phyloP scores from a whole-genome alignment of 2,888 invertebrate species.

The Acleris literana region DNA sequence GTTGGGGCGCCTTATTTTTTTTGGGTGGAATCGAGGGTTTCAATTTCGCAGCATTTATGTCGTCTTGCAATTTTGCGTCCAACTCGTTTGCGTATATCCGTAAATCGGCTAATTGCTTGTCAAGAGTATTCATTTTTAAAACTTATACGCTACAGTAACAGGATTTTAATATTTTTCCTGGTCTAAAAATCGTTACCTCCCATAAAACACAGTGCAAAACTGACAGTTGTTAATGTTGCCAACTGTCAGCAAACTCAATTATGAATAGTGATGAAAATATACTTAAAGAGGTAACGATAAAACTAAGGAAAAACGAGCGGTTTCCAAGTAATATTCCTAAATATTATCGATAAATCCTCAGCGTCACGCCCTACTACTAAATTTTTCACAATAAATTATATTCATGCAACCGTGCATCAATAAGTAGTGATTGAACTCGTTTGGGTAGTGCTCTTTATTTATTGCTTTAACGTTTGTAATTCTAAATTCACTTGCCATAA shows the following conservation, averaged over 20 bases:
- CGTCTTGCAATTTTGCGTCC: slow-evolving; percentile 78
- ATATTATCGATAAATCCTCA: too few relatives aligned
- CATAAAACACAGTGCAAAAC: slow-evolving; percentile 34
- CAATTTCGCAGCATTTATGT: slow-evolving; percentile 74
- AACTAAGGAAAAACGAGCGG: too few relatives aligned
- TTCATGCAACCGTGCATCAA: too few relatives aligned
- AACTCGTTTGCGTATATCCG: slow-evolving; percentile 78
- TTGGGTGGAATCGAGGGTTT: slow-evolving; percentile 79
- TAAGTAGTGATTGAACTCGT: too few relatives aligned
- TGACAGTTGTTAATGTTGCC: slow-evolving; percentile 30
- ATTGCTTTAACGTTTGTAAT: too few relatives aligned
- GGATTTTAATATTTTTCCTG: slow-evolving; percentile 26
- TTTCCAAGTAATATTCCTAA: too few relatives aligned
- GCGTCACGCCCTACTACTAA: too few relatives aligned
- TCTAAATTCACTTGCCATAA: too few relatives aligned
- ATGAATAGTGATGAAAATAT: too few relatives aligned
- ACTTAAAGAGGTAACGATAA: too few relatives aligned
- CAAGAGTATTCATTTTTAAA: slow-evolving; percentile 71
- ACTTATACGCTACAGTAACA: slow-evolving; percentile 25
- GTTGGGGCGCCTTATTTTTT: slow-evolving; percentile 74
- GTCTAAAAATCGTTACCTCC: slow-evolving; percentile 32
- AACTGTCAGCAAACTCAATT: background rate
- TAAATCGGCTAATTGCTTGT: slow-evolving; percentile 75
- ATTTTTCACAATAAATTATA: too few relatives aligned
- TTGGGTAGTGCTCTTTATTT: too few relatives aligned